Base-by-base conservation (phyloP, 2,113 vertebrate species). In the Leptobrachium leishanense region DNA sequence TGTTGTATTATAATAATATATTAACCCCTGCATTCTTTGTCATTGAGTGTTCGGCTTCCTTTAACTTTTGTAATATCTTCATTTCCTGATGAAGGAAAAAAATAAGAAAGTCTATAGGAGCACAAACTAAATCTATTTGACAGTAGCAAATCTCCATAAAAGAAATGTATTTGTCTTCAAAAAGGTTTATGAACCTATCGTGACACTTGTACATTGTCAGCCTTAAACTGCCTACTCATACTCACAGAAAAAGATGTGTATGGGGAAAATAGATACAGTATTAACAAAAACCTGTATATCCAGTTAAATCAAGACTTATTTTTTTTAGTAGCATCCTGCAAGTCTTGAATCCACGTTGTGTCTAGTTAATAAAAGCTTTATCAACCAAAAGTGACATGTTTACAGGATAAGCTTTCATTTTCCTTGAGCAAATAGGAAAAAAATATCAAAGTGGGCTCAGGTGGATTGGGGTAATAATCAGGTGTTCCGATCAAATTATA, bases 321-420 rank as follows among this genome's bases (percentile, higher is more conserved):
- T 31, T 46, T 46, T 42, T 53, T 13, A 11, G 74, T 74, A n/a
- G 11, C 76, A 12, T 71, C 79, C 77, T 78, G 68, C 72, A 63
- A 7, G 46, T 42, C 41, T 55, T 42, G 31, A 53, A 20, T 9
- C 31, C 41, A 54, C 39, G 46, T 20, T 31, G 63, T 67, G 68
- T 63, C 68, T 59, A 65, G 62, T 73, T 72, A 76, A 76, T 72
- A 53, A 57, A 59, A 9, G 5, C 9, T 44, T 66, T 6, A 41
- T 72, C 40, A 75, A 6, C 64, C 67, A 63, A 69, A 68, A 43
- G 54, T 46, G 72, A 68, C 64, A 63, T 74, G 13, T 68, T 68
- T 68, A 68, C 53, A 68, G 42, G 62, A n/a, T 13, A 31, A 72
- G 68, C n/a, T 67, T 76, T 70, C 15, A 65, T 54, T 79, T 72